Percentiles rank a stretch among this genome's conserved stretches.
These are phyloP conservation scores for Neosilurus hyrtlii DNA, from an alignment of 2,797 vertebrate species.

Conservation along the genomic window DNA sequence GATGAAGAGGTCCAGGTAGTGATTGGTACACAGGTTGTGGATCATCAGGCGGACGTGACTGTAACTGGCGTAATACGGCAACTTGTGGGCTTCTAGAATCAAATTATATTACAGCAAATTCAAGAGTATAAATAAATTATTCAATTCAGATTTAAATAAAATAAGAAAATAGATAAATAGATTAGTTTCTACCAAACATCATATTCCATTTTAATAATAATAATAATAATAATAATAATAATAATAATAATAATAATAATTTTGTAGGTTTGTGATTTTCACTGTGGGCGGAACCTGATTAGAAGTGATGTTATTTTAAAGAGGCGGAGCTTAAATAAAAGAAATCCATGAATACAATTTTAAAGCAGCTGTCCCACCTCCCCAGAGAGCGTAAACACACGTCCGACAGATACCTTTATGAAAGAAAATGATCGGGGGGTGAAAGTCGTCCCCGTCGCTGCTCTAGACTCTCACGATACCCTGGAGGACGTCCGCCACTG, in stretches of 20 bases:
- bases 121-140: background rate
- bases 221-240: too few relatives aligned
- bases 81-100: conserved; percentile 86
- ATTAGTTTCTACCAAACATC: too few relatives aligned
- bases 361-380: too few relatives aligned
- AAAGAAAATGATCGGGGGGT: too few relatives aligned
- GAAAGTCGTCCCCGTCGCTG: too few relatives aligned
- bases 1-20: conserved; percentile 98
- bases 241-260: too few relatives aligned
- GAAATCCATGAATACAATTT: too few relatives aligned
- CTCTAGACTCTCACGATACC: too few relatives aligned
- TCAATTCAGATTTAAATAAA: background rate
- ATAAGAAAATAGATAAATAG: background rate
- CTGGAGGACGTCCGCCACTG: too few relatives aligned
- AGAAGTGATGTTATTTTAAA: background rate
- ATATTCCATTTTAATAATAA: too few relatives aligned
- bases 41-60: conserved; percentile 88
- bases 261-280: background rate
- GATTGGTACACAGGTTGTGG: conserved; percentile 96
- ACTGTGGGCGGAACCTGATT: background rate
- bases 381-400: too few relatives aligned
- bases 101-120: background rate
- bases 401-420: too few relatives aligned
- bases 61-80: conserved; percentile 92
- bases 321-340: background rate